Evolutionary conservation across 1,140 invertebrate genomes (phyloP), one percentile per base, ranked within the genome.

Genomic region (Drosophila sulfurigaster): DNA sequence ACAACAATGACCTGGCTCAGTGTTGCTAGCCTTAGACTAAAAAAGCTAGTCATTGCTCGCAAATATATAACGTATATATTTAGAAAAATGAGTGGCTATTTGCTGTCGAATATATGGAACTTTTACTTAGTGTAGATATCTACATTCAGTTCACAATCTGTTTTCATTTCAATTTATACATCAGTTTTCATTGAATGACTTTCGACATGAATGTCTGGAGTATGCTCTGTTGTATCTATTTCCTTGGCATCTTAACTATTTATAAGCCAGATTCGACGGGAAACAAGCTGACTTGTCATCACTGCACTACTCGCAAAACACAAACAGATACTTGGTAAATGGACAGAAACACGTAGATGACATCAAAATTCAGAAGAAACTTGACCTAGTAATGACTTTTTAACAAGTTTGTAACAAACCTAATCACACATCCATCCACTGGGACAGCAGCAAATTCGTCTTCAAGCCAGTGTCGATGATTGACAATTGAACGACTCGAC

Each of bases 331-430:
- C 32, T 20, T 20, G 20, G 20, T 20, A 20, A 25, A 25, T 25
- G 20, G 32, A 41, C 38, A 41, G 8, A 8, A 10, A 41, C 7
- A 41, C 10, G 11, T 11, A 41, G 7, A 41, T 41, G 38, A 11
- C 10, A 57, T 32, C 32, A 52, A 43, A 3, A 52, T 11, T 25
- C 32, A 32, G 11, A 38, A 35, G 30, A 57, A 56, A 25, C 43
- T 75, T 78, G 49, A 65, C 54, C 70, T 43, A 60, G 60, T 85
- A 87, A 86, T 79, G 82, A 79, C 67, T 72, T 79, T 82, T 87
- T 73, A 82, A 86, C 75, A 86, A 87, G 79, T 86, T 87, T 38
- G 72, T 25, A 45, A 67, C 62, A 49, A 73, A 67, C 69, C 43
- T 56, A 72, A 56, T 58, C 59, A 64, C 45, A 67, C 54, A 38